A percentile compares a stretch with the other conserved stretches of the same genome.
phyloP scores from a whole-genome alignment of 2,888 invertebrate genomes.

The Ditylenchus weischeri region DNA sequence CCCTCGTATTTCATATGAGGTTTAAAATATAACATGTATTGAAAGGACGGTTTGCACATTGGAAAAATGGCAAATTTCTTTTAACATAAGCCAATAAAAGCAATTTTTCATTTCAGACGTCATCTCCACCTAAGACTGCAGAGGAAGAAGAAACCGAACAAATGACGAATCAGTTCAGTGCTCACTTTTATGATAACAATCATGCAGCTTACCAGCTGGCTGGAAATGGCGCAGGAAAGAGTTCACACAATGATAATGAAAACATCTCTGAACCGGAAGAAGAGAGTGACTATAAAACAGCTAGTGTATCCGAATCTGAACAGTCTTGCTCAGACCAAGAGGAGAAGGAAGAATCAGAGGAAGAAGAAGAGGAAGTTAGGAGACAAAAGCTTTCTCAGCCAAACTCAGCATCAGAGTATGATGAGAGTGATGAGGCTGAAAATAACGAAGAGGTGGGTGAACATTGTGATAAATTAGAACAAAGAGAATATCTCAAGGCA shows the following conservation, averaged over 20 bases:
- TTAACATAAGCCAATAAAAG: too few relatives aligned
- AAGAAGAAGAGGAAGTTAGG: slow-evolving; percentile 10
- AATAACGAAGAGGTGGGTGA: slow-evolving; percentile 25
- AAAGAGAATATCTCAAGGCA: too few relatives aligned
- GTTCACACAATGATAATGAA: slow-evolving; percentile 8
- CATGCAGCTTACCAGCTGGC: slow-evolving; percentile 9
- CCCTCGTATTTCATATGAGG: too few relatives aligned
- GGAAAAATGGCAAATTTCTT: too few relatives aligned
- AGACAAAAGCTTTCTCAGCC: slow-evolving; percentile 5
- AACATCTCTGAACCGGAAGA: slow-evolving; percentile 24
- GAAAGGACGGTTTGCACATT: too few relatives aligned
- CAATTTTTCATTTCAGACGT: background rate
- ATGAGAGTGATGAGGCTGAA: slow-evolving; percentile 42
- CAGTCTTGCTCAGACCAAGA: slow-evolving; percentile 5
- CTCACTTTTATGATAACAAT: slow-evolving; percentile 4
- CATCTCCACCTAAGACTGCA: background rate
- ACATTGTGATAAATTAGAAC: too few relatives aligned
- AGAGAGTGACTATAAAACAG: slow-evolving; percentile 17
- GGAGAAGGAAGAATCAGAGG: slow-evolving; percentile 36
- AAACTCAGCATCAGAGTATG: slow-evolving; percentile 19
- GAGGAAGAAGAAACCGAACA: slow-evolving; percentile 20
- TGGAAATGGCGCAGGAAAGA: background rate
- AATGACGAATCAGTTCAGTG: background rate
- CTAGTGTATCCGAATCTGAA: background rate
- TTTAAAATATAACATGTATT: too few relatives aligned